Base-by-base conservation (phyloP, 1,140 invertebrate species). In the Cherax destructor region DNA sequence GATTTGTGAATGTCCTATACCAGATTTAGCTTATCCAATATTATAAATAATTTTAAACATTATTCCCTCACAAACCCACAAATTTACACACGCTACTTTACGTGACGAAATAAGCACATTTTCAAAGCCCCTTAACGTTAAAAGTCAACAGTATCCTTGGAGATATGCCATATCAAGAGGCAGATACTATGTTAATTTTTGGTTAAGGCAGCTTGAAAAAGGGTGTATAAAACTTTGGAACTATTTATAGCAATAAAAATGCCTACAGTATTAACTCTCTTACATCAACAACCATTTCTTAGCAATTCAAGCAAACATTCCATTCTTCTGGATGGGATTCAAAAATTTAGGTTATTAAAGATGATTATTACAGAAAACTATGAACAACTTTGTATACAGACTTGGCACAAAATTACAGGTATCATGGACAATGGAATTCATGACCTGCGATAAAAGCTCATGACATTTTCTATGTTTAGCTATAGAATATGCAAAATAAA, bases 321-420 rank as follows among this genome's bases (percentile, higher is more conserved):
- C 47, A 80, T 80, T 81, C 49, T 81, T 59, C 79, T 56, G 79
- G 79, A 24, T 81, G 69, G 24, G 24, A 74, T 24, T 30, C 18
- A 11, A 74, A 3, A 74, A 74, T 74, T 74, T 74, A 24, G 9
- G 9, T 65, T 65, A 21, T 30, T 30, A 56, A 52, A 56, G 50
- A 81, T 50, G 41, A 80, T 59, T 81, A 81, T 56, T 13, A 30
- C 24, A 59, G 50, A 81, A 56, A 18, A 85, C 69, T 85, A 85
- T 61, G 61, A 72, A 85, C 69, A 69, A 85, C 49, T 85, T 85
- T 85, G 83, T 49, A 85, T 74, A 85, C 83, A 85, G 69, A 85
- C 83, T 74, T 85, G 83, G 69, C 59, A 85, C 41, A n/a, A 85
- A 65, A 74, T 65, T 85, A 69, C 30, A 50, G 41, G 24, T 72